Evolutionary conservation across 2,113 vertebrate species (phyloP).

Genomic region (Chaenocephalus aceratus): DNA sequence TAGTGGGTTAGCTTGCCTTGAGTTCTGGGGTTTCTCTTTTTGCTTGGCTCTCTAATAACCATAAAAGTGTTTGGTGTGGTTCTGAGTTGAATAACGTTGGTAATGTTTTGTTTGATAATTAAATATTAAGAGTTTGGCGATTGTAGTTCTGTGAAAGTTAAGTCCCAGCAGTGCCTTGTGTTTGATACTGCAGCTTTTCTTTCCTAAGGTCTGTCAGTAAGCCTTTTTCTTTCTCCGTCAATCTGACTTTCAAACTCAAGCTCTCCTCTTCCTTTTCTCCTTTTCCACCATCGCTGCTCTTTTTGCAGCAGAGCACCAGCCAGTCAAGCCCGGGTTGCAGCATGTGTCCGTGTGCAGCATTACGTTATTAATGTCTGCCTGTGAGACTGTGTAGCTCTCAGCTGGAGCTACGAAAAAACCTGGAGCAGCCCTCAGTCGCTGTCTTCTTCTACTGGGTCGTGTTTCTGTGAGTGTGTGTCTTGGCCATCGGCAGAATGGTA

Average conservation of each 20-base stretch:
- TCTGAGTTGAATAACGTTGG: not conserved
- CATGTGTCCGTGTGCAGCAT: slow-evolving; percentile 48
- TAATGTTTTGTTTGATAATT: not conserved
- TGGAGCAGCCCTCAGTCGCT: slow-evolving; percentile 37
- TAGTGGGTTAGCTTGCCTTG: not conserved
- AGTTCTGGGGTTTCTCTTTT: not conserved
- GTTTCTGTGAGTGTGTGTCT: not conserved
- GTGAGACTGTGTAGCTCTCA: slow-evolving; percentile 26
- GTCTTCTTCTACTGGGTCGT: slow-evolving; percentile 33
- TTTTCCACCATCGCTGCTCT: slow-evolving; percentile 9
- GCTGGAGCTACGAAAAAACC: slow-evolving; percentile 42
- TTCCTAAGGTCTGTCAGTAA: slow-evolving; percentile 41
- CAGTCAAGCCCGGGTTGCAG: slow-evolving; percentile 15
- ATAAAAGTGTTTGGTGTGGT: not conserved
- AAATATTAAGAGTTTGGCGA: not conserved
- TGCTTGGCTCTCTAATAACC: not conserved
- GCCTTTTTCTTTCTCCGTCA: slow-evolving; percentile 4
- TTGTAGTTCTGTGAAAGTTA: not conserved
- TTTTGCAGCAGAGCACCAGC: slow-evolving; percentile 51
- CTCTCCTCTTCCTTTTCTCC: slow-evolving; percentile 9
- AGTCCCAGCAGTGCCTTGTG: not conserved
- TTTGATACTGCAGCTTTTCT: slow-evolving; percentile 48
- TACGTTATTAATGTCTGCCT: slow-evolving; percentile 49
- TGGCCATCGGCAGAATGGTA: slow-evolving; percentile 72
- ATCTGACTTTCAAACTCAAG: slow-evolving; percentile 4